Evolutionary conservation across 1,140 invertebrate species (phyloP).

Genomic region (Doryteuthis pealeii): DNA sequence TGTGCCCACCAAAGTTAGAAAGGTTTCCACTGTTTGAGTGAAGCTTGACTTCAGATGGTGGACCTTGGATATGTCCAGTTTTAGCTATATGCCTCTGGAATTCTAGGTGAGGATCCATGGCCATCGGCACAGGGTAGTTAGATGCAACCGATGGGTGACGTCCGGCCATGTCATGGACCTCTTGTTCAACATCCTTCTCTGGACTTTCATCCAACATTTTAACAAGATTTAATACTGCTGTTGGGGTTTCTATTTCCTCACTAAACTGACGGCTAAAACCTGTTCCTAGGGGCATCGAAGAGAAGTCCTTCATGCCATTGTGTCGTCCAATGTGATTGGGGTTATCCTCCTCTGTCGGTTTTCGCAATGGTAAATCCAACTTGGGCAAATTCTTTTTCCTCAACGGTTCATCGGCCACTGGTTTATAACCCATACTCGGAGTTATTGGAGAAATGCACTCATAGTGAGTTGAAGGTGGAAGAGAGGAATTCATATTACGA

Average conservation of each 20-base stretch:
- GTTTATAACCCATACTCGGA: not conserved
- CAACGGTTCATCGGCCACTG: not conserved
- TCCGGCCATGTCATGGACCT: conserved; percentile 1
- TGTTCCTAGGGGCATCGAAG: conserved; percentile 28
- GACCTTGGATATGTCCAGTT: conserved; percentile 16
- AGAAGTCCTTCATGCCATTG: not conserved
- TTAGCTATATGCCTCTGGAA: conserved; percentile 13
- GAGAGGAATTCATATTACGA: too few species aligned
- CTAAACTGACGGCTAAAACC: conserved; percentile 53
- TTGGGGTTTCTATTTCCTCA: conserved; percentile 52
- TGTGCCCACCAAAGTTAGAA: conserved; percentile 14
- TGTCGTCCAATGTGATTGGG: not conserved
- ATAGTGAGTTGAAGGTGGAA: too few species aligned
- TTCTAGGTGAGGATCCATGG: not conserved
- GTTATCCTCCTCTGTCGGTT: not conserved
- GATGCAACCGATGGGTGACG: conserved; percentile 6
- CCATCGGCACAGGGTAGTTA: conserved; percentile 15
- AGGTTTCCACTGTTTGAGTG: not conserved
- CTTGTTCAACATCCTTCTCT: conserved; percentile 19
- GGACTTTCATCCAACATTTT: conserved; percentile 52
- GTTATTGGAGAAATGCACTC: too few species aligned
- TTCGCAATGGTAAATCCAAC: not conserved
- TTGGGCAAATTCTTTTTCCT: conserved; percentile 1
- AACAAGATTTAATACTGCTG: conserved; percentile 48
- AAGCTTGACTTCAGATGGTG: not conserved